Conservation (phyloP, 2,797 vertebrate genomes). For the Neosilurus hyrtlii region DNA sequence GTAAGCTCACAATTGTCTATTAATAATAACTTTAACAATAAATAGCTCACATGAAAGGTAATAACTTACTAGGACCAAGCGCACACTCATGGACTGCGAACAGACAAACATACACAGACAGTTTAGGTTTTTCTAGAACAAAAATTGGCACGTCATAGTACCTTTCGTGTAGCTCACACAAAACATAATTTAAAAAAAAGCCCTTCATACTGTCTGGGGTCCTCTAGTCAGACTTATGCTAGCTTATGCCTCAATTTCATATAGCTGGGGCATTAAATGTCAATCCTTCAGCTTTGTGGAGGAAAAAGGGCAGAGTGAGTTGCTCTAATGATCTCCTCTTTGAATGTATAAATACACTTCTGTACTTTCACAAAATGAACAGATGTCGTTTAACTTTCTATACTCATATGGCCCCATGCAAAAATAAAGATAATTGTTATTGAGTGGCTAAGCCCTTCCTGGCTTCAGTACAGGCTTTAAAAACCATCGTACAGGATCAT, state of each 20-base stretch:
- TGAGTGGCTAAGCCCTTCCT: not conserved
- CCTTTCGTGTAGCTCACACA: too few species aligned
- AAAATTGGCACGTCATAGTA: too few species aligned
- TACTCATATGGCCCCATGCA: too few species aligned
- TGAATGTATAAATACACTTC: not conserved
- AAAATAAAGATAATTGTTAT: not conserved
- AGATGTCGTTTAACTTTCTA: not conserved
- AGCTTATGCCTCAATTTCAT: not conserved
- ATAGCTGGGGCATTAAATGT: conserved; percentile 1
- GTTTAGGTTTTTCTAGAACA: too few species aligned
- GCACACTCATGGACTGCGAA: too few species aligned
- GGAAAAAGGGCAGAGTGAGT: not conserved
- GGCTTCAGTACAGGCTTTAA: not conserved
- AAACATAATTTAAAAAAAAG: not conserved
- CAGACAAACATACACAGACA: too few species aligned
- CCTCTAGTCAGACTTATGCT: not conserved
- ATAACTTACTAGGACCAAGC: too few species aligned
- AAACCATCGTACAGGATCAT: not conserved
- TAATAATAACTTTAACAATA: too few species aligned
- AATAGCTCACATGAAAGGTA: too few species aligned
- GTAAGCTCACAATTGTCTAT: too few species aligned
- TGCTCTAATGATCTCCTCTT: not conserved
- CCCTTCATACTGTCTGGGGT: not conserved
- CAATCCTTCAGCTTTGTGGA: conserved; percentile 1
- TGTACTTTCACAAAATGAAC: not conserved